Evolutionary conservation across 2,113 vertebrate genomes (phyloP).

Genomic region (Smithornis capensis): DNA sequence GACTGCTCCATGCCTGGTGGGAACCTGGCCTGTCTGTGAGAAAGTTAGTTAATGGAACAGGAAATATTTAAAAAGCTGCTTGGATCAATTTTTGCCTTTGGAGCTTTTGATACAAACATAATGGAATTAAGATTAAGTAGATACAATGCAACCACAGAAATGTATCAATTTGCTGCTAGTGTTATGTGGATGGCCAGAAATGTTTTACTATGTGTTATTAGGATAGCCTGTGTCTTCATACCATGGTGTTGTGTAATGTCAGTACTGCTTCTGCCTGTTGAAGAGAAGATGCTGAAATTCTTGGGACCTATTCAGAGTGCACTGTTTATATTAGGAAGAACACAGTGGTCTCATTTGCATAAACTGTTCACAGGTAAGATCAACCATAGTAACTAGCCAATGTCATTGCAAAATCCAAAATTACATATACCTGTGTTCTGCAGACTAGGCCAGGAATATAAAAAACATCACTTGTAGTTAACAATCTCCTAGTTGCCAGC

Average conservation of each 20-base stretch:
- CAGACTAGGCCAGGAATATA: not conserved
- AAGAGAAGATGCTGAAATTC: not conserved
- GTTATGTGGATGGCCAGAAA: not conserved
- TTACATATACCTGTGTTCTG: conserved; percentile 28
- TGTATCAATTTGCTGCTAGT: not conserved
- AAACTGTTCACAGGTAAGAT: conserved; percentile 18
- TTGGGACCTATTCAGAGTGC: not conserved
- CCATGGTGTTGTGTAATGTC: not conserved
- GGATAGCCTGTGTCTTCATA: not conserved
- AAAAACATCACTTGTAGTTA: not conserved
- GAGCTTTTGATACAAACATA: not conserved
- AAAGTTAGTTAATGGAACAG: not conserved
- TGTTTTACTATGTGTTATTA: not conserved
- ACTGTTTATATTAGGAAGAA: not conserved
- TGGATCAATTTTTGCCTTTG: not conserved
- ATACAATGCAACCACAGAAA: no score
- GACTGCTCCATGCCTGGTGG: not conserved
- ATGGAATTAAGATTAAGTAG: not conserved
- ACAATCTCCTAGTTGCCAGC: not conserved
- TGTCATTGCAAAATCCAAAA: conserved; percentile 18
- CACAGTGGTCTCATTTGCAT: not conserved
- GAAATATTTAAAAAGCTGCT: not conserved
- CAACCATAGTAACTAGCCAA: not conserved
- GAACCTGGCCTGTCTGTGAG: not conserved
- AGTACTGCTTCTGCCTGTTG: not conserved